phyloP scores from a whole-genome alignment of 2,797 vertebrate species.

The Falco biarmicus region DNA sequence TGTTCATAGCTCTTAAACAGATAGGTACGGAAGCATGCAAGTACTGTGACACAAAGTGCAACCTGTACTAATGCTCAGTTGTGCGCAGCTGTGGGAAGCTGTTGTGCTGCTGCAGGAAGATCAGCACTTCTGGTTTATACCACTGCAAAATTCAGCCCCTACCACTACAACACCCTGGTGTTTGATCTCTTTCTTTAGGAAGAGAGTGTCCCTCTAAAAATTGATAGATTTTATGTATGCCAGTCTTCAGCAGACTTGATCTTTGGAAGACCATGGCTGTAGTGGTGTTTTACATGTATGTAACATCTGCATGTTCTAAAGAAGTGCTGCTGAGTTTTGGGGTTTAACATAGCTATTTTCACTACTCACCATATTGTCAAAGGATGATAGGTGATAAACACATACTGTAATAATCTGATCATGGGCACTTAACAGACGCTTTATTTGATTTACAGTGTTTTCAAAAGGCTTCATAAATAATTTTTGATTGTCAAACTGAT shows the following conservation, averaged over 20 bases:
- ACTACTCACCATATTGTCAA: background rate
- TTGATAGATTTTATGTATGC: background rate
- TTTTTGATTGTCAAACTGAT: background rate
- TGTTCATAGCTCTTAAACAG: background rate
- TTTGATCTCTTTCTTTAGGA: background rate
- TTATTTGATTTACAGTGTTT: conserved; percentile 26
- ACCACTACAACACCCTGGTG: background rate
- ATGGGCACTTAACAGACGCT: background rate
- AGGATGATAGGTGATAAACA: background rate
- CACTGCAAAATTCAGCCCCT: background rate
- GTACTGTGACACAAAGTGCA: no score
- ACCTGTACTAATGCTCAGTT: no score
- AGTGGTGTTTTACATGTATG: background rate
- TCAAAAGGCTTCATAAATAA: conserved; percentile 8
- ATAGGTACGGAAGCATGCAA: no score
- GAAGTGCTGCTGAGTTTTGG: background rate
- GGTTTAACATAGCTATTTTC: background rate
- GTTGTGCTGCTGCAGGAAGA: background rate
- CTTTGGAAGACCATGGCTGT: background rate
- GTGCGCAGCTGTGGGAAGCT: background rate
- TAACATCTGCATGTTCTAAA: background rate
- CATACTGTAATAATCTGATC: background rate
- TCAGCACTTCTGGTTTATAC: background rate
- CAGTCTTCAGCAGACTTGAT: background rate
- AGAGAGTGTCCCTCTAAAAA: background rate